phyloP scores from a whole-genome alignment of 2,888 invertebrate genomes.

The Anoncus sp. region DNA sequence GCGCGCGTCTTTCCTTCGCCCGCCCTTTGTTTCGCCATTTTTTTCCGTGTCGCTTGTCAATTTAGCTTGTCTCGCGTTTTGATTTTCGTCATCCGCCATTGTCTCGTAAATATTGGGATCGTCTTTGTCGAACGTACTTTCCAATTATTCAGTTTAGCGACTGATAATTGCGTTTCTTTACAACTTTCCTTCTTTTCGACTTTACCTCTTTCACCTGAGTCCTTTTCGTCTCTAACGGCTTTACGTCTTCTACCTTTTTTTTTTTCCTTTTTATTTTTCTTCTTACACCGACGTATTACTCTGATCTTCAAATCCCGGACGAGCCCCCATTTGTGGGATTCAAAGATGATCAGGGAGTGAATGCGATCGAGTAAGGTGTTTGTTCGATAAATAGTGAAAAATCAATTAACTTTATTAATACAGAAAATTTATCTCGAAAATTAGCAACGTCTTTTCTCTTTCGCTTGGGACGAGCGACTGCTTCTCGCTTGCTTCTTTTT shows the following conservation, averaged over 20 bases:
- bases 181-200: neutral
- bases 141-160: neutral
- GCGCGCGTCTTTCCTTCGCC: neutral
- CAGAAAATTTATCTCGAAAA: no score
- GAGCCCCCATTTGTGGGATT: constrained; percentile 7
- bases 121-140: neutral
- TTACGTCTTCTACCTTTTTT: neutral
- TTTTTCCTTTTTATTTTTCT: neutral
- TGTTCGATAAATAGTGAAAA: no score
- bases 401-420: no score
- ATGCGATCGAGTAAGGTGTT: no score
- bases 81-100: neutral
- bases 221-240: neutral
- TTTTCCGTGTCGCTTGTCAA: neutral
- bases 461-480: no score
- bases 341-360: neutral
- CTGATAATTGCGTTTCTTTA: neutral
- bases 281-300: neutral
- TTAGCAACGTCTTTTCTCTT: no score
- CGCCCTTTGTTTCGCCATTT: neutral
- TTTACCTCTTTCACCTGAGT: neutral
- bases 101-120: neutral
- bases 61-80: neutral
- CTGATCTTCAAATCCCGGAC: neutral
- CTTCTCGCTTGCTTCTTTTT: no score